A percentile compares a stretch with the other conserved stretches of the same genome.
Conservation (phyloP, 2,888 invertebrate genomes). For the Leptinotarsa tumamoca region DNA sequence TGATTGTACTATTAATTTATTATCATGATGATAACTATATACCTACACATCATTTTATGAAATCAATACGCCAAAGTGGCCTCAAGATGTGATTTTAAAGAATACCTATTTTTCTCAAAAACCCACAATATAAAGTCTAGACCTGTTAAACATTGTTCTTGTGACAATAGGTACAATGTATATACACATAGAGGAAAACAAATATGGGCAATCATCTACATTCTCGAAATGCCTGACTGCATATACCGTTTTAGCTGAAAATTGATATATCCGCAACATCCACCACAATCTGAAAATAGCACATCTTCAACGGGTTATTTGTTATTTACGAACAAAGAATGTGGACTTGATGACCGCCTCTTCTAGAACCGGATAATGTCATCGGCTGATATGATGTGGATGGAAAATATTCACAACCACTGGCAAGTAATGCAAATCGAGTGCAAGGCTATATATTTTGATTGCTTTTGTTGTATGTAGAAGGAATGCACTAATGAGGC, state of each 20-base stretch:
- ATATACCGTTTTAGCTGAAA: neutral
- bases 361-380: conserved; percentile 6
- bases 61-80: no score
- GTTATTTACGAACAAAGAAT: neutral
- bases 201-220: neutral
- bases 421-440: neutral
- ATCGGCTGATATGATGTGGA: neutral
- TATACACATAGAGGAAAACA: neutral
- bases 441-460: neutral
- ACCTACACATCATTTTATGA: no score
- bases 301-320: neutral
- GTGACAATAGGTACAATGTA: no score
- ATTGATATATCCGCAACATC: neutral
- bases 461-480: neutral
- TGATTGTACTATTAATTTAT: no score
- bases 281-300: neutral
- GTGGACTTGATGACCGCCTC: conserved; percentile 1
- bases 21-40: no score
- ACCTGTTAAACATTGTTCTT: no score
- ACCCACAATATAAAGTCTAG: no score
- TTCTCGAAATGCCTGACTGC: neutral
- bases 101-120: no score
- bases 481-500: conserved; percentile 2
- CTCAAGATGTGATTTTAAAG: no score
- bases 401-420: neutral